Base-by-base conservation (phyloP, 2,888 invertebrate genomes). In the Aporophyla lueneburgensis region DNA sequence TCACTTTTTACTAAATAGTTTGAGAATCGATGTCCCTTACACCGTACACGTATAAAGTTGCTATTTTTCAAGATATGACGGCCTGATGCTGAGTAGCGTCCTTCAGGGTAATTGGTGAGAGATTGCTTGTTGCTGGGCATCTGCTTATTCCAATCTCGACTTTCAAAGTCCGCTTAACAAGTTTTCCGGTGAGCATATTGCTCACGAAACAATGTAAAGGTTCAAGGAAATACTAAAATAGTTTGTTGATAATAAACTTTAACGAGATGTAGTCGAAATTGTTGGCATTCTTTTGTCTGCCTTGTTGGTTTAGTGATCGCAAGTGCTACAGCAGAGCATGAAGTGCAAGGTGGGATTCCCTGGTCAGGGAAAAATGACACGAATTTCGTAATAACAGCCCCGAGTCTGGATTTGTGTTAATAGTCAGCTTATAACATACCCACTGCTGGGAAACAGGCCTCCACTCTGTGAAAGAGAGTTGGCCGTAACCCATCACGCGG, bases 241-340 rank as follows among this genome's bases (percentile, higher is more conserved):
- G 27, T 51, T 67, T 51, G 19, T 54, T 70, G 6, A n/a, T 53
- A 69, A 61, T 69, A 54, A 62, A 70, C 24, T 68, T 59, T 46
- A 33, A 61, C 24, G 12, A 71, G 40, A 74, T 70, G 61, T 53
- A 49, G n/a, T 58, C 16, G 19, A 70, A 66, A 62, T 67, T 67
- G 58, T 62, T 79, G 66, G 21, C n/a, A 58, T 74, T 79, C 61
- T 71, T 24, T 74, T 73, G n/a, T 12, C 21, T 27, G 7, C 5
- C 14, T 21, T 5, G 5, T 14, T 51, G 2, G 2, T 21, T 5
- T 51, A 27, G 27, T 66, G 27, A 21, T 27, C 46, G 19, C 7
- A 12, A 46, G 19, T 24, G 19, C 2, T 16, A 63, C 40, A n/a
- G 12, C 6, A 46, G 46, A 49, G 12, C 4, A 24, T 63, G 24